These are phyloP conservation scores for Liparis tanakae DNA, from an alignment of 2,797 vertebrate species.

Conservation along the genomic window DNA sequence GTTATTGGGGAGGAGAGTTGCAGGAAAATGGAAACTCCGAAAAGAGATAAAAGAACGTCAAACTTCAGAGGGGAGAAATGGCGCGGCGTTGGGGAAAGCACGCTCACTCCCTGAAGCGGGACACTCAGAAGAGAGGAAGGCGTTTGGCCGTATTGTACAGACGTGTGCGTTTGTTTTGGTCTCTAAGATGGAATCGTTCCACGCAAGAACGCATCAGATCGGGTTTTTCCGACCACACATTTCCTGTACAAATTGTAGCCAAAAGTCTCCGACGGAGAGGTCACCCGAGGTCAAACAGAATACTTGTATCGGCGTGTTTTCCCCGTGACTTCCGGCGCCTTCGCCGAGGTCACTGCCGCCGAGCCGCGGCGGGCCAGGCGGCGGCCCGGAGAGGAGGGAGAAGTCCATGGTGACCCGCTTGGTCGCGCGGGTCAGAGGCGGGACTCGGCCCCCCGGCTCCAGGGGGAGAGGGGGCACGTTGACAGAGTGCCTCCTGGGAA, in stretches of 20 bases:
- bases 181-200: not conserved
- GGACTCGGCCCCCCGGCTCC: conserved; percentile 79
- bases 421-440: conserved; percentile 71
- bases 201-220: not conserved
- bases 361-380: conserved; percentile 77
- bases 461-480: conserved; percentile 79
- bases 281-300: conserved; percentile 45
- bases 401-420: conserved; percentile 94
- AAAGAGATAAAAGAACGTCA: conserved; percentile 32
- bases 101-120: conserved; percentile 64
- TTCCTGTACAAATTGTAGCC: conserved; percentile 46
- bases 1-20: not conserved
- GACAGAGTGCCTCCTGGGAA: conserved; percentile 90
- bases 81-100: conserved; percentile 10
- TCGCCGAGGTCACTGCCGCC: conserved; percentile 29
- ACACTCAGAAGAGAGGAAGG: conserved; percentile 56
- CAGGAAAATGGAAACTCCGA: not conserved
- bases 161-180: conserved; percentile 2
- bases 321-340: conserved; percentile 34
- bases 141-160: conserved; percentile 54
- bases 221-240: not conserved
- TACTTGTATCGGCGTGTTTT: conserved; percentile 76
- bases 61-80: conserved; percentile 45
- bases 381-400: conserved; percentile 85
- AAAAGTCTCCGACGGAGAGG: conserved; percentile 24